Evolutionary conservation across 2,888 invertebrate species (phyloP).

Genomic region (Pyrgus malvae): DNA sequence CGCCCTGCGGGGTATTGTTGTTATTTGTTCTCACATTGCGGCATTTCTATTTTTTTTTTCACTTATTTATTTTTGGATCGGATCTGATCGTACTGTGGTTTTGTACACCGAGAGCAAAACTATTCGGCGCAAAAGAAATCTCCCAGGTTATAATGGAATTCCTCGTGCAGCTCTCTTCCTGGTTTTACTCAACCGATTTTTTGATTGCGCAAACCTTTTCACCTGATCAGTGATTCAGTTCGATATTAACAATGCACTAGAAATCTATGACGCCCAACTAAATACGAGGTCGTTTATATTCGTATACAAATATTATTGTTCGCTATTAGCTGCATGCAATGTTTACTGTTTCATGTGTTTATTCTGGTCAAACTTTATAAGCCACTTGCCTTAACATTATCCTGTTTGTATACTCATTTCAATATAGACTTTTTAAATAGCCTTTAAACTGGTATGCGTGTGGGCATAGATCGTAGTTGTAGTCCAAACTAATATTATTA

Average conservation of each 20-base stretch:
- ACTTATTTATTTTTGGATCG: too few species aligned
- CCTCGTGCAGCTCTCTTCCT: too few species aligned
- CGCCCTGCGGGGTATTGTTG: too few species aligned
- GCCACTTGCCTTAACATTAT: constrained; percentile 13
- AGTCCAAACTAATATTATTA: too few species aligned
- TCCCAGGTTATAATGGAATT: too few species aligned
- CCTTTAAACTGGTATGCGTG: neutral
- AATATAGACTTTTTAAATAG: neutral
- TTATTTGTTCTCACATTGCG: too few species aligned
- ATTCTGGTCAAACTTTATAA: constrained; percentile 21
- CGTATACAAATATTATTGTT: constrained; percentile 21
- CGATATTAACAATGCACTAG: neutral
- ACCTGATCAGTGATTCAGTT: neutral
- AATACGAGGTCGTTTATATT: constrained; percentile 12
- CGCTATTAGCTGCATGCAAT: constrained; percentile 12
- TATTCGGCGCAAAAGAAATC: too few species aligned
- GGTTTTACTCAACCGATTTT: too few species aligned
- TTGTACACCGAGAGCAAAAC: too few species aligned
- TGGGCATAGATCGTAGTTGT: too few species aligned
- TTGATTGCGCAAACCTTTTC: neutral
- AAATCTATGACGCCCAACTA: constrained; percentile 7
- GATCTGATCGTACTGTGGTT: too few species aligned
- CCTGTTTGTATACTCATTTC: constrained; percentile 12
- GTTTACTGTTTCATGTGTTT: constrained; percentile 19
- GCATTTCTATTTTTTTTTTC: too few species aligned